Evolutionary conservation across 2,797 vertebrate genomes (phyloP), one percentile per base, ranked within the genome.

Genomic region (Mionectes olivaceus): DNA sequence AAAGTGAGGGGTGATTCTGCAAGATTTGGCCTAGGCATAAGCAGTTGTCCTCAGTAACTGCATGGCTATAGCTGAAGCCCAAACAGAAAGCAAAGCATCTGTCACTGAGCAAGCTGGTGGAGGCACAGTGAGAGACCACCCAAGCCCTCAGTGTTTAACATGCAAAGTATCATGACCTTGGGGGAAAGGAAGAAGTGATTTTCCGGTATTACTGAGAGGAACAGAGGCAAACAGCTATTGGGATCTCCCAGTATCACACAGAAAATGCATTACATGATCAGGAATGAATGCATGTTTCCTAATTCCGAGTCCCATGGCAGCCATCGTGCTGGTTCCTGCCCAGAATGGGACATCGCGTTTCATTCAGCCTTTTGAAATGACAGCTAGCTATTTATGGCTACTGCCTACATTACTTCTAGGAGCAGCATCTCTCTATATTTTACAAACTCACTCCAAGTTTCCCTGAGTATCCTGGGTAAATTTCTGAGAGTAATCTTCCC

Each of bases 401-500:
- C 52, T 89, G 83, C 46, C 80, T 85, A 68, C 67, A 37, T 68
- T 91, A 61, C 55, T 81, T 47, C 74, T 74, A 84, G 32, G 35
- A 94, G n/a, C n/a, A 43, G 30, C 33, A 67, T 91, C 44, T 83
- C 70, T 65, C 52, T 94, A 33, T 74, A 68, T 84, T 94, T 96
- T 77, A 79, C 49, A 67, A 82, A 90, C 63, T 56, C 37, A 53
- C 8, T 71, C 78, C n/a, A 82, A 94, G 83, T 90, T 96, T 94
- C 75, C 64, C 87, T 70, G 64, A 70, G 64, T 63, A 91, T 30
- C 21, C n/a, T 33, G 83, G 74, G 77, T 64, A 35, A 88, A 87
- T 90, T 95, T 90, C 77, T 79, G 83, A 93, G 59, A 94, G 82
- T 47, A 95, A 77, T 81, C 84, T 83, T 91, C 69, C 69, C 87